Evolutionary conservation across 37 sponge, comb jelly and placozoan genomes (phyloP).

Genomic region (Beroe forskalii): DNA sequence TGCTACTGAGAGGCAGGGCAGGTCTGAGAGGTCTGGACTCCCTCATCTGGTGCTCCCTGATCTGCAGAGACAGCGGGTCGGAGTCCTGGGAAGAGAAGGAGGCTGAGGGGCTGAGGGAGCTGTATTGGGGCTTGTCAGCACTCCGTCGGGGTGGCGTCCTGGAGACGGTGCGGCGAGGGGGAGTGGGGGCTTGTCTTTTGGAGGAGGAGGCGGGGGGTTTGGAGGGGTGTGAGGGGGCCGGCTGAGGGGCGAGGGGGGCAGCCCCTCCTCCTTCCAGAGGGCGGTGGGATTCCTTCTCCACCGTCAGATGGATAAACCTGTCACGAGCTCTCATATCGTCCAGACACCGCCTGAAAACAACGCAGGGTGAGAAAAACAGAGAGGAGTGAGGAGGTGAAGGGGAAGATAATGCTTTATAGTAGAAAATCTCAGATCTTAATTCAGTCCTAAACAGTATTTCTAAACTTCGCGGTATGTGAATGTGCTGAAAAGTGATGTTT

Average conservation of each 20-base stretch:
- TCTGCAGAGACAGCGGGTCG: constrained; percentile 23
- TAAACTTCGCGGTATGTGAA: no score
- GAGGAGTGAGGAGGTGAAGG: no score
- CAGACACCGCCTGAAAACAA: constrained; percentile 57
- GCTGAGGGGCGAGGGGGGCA: neutral
- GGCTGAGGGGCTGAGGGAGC: constrained; percentile 42
- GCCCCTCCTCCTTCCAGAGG: neutral
- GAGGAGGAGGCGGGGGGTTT: neutral
- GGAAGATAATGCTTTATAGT: neutral
- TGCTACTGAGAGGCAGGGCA: constrained; percentile 2
- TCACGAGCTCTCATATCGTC: constrained; percentile 55
- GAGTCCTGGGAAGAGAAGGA: constrained; percentile 59
- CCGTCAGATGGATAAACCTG: neutral
- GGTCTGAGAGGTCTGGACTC: constrained; percentile 48
- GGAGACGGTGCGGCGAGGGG: constrained; percentile 64
- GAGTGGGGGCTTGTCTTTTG: neutral
- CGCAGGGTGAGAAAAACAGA: no score
- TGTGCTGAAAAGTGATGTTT: no score
- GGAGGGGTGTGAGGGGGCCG: neutral
- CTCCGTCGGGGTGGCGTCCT: constrained; percentile 31
- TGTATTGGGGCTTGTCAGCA: constrained; percentile 25
- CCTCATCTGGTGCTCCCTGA: constrained; percentile 50
- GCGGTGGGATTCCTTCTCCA: neutral
- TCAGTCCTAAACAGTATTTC: no score
- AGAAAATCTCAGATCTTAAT: no score